Conservation (phyloP, 2,797 vertebrate species). For the Apogon hyalosoma region DNA sequence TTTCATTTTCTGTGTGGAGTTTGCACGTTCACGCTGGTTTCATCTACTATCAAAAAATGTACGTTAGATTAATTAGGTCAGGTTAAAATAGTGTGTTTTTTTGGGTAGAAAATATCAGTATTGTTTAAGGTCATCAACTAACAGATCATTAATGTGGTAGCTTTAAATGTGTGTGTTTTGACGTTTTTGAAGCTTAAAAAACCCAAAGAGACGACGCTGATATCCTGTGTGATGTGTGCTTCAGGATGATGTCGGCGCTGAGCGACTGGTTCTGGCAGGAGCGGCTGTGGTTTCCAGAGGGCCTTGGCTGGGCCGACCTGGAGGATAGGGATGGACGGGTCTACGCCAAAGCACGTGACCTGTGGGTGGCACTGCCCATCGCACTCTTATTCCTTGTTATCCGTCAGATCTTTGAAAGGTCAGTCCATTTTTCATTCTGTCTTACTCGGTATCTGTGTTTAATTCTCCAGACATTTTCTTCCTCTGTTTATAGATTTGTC, state of each 20-base stretch:
- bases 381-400: conserved; percentile 92
- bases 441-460: not conserved
- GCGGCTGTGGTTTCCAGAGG: conserved; percentile 91
- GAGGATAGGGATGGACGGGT: conserved; percentile 89
- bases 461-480: conserved; percentile 18
- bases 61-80: too few relatives aligned
- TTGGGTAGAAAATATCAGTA: too few relatives aligned
- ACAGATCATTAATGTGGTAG: too few relatives aligned
- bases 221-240: conserved; percentile 17
- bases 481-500: conserved; percentile 6
- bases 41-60: too few relatives aligned
- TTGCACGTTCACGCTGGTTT: too few relatives aligned
- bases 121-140: too few relatives aligned
- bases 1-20: too few relatives aligned
- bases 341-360: conserved; percentile 90
- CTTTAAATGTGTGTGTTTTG: not conserved
- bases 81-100: too few relatives aligned
- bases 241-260: conserved; percentile 90
- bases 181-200: conserved; percentile 13
- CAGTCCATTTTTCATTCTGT: conserved; percentile 52
- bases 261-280: conserved; percentile 95
- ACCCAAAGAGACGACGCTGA: conserved; percentile 12
- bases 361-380: conserved; percentile 91
- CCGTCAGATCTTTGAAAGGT: conserved; percentile 94
- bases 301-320: conserved; percentile 94